Evolutionary conservation across 2,797 vertebrate genomes (phyloP).

Genomic region (Falco rusticolus): DNA sequence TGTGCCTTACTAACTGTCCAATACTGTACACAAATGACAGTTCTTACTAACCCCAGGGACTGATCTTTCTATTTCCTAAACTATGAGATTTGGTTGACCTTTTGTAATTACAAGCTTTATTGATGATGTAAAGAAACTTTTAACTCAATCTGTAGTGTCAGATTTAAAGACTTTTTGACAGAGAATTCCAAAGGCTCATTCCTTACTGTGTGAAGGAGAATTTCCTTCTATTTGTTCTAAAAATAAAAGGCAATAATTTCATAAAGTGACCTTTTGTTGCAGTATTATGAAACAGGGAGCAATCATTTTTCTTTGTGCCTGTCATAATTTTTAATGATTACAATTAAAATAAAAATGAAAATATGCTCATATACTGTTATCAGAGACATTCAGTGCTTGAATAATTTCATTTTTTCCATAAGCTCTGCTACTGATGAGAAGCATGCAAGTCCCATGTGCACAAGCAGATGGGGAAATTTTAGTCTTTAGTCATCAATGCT

Average conservation of each 20-base stretch:
- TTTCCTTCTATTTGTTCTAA: constrained; percentile 31
- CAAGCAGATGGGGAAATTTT: constrained; percentile 43
- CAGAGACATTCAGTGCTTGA: not conserved
- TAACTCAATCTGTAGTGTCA: not conserved
- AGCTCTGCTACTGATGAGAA: not conserved
- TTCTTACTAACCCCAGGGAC: not conserved
- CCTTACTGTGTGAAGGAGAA: not conserved
- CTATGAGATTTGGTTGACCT: not conserved
- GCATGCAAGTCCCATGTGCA: constrained; percentile 21
- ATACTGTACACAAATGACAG: not conserved
- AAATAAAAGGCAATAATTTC: constrained; percentile 12
- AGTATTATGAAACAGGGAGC: not conserved
- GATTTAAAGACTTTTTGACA: not conserved
- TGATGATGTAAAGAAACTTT: not conserved
- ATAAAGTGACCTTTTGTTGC: constrained; percentile 27
- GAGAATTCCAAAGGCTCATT: not conserved
- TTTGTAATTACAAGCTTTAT: not conserved
- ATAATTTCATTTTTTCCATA: not conserved
- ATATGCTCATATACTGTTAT: not conserved
- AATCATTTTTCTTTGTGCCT: not conserved
- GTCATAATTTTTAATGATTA: constrained; percentile 31
- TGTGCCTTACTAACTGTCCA: not conserved
- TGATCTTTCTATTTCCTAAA: not conserved
- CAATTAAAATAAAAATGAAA: constrained; percentile 23
- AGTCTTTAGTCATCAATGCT: constrained; percentile 7